Evolutionary conservation across 1,140 invertebrate species (phyloP).

Genomic region (Drosophila cardini): DNA sequence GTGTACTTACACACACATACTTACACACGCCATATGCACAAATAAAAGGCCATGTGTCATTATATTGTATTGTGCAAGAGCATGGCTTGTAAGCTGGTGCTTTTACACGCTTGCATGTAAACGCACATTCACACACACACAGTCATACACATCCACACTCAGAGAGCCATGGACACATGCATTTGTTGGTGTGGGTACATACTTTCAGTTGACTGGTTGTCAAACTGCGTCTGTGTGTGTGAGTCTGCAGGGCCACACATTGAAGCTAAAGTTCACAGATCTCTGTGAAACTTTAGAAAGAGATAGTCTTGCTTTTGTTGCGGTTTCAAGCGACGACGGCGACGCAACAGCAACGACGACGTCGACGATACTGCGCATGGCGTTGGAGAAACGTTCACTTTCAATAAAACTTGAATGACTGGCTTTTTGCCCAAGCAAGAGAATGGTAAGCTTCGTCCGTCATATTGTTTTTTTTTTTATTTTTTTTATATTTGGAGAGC

Average conservation of each 20-base stretch:
- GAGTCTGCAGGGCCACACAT: slow-evolving; percentile 67
- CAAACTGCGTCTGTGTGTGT: slow-evolving; percentile 23
- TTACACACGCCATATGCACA: slow-evolving; percentile 30
- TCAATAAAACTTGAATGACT: slow-evolving; percentile 82
- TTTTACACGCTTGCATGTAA: slow-evolving; percentile 29
- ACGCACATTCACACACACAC: slow-evolving; percentile 12
- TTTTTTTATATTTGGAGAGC: slow-evolving; percentile 16
- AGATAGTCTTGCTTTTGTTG: slow-evolving; percentile 79
- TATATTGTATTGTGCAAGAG: slow-evolving; percentile 77
- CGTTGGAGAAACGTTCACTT: slow-evolving; percentile 79
- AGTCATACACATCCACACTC: neutral
- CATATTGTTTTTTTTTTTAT: slow-evolving; percentile 34
- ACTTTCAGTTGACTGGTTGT: slow-evolving; percentile 12
- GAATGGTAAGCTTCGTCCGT: slow-evolving; percentile 55
- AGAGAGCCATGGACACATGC: neutral
- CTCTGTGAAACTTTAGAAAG: slow-evolving; percentile 73
- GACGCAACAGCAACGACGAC: neutral
- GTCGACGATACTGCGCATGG: slow-evolving; percentile 42
- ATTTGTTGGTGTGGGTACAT: slow-evolving; percentile 1
- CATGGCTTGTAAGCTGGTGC: slow-evolving; percentile 70
- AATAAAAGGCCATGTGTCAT: slow-evolving; percentile 64
- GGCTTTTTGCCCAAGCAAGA: slow-evolving; percentile 69
- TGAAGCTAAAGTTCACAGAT: slow-evolving; percentile 79
- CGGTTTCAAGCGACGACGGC: slow-evolving; percentile 48
- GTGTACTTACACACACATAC: slow-evolving; percentile 25